Conservation (phyloP, 2,797 vertebrate species). For the Rhabdomys pumilio region DNA sequence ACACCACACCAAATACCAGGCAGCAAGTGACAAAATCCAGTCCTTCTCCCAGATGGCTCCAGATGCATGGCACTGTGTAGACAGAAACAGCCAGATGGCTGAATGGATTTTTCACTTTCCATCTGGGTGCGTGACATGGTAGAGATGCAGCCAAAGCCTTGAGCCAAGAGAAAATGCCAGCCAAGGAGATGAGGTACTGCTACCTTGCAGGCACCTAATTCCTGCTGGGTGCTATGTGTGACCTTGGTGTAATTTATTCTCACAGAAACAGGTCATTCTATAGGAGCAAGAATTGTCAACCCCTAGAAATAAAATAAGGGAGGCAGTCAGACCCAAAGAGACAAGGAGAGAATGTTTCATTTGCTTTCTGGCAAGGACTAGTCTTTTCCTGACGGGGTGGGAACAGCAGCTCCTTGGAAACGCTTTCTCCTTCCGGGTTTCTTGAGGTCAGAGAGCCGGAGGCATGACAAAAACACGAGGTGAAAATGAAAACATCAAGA, state of each 20-base stretch:
- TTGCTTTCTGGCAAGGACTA: conserved; percentile 13
- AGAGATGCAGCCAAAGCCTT: conserved; percentile 82
- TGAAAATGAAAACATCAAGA: conserved; percentile 89
- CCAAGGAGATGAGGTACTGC: conserved; percentile 85
- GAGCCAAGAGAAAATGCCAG: conserved; percentile 86
- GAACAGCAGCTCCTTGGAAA: neutral
- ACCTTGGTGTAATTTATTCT: conserved; percentile 76
- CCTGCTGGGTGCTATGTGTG: conserved; percentile 73
- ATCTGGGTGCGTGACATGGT: conserved; percentile 85
- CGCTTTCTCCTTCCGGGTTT: conserved; percentile 69
- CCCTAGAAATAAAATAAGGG: conserved; percentile 63
- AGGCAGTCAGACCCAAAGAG: conserved; percentile 34
- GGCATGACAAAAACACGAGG: conserved; percentile 86
- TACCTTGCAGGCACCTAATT: conserved; percentile 83
- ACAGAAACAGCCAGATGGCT: conserved; percentile 85
- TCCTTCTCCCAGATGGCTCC: conserved; percentile 84
- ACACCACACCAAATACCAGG: conserved; percentile 76
- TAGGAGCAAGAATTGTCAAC: conserved; percentile 38
- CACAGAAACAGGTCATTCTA: conserved; percentile 66
- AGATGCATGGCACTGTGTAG: conserved; percentile 85
- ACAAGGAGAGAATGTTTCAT: neutral
- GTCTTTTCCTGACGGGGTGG: conserved; percentile 11
- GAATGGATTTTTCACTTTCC: conserved; percentile 85
- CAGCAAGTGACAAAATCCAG: conserved; percentile 81
- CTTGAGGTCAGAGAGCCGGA: conserved; percentile 89